Conservation (phyloP, 2,888 invertebrate genomes). For the Archaeoteleia sp. region DNA sequence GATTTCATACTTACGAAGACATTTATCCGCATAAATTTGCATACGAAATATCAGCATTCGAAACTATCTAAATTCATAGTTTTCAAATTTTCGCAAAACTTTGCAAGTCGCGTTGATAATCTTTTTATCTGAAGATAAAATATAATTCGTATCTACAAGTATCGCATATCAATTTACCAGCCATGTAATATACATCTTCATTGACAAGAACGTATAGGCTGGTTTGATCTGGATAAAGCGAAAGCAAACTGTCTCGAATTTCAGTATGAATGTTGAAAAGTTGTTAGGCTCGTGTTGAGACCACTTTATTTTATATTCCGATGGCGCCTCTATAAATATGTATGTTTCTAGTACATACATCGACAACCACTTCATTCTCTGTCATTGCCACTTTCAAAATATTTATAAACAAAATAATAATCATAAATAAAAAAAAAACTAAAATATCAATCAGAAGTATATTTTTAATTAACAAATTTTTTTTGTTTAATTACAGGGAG, state of each 20-base stretch:
- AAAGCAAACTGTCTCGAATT: slow-evolving; percentile 31
- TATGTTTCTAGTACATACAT: slow-evolving; percentile 2
- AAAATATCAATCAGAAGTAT: too few relatives aligned
- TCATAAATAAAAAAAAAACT: too few relatives aligned
- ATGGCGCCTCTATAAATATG: slow-evolving; percentile 17
- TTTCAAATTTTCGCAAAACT: slow-evolving; percentile 5
- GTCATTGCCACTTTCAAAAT: too few relatives aligned
- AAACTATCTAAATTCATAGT: neutral
- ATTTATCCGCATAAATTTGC: slow-evolving; percentile 3
- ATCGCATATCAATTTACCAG: slow-evolving; percentile 24
- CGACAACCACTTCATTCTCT: slow-evolving; percentile 17
- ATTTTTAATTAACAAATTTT: too few relatives aligned
- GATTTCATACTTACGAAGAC: too few relatives aligned
- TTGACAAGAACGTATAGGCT: slow-evolving; percentile 19
- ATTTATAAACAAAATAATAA: too few relatives aligned
- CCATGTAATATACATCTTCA: slow-evolving; percentile 25
- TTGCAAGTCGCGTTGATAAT: slow-evolving; percentile 10
- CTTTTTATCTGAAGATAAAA: slow-evolving; percentile 10
- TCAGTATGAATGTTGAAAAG: slow-evolving; percentile 15
- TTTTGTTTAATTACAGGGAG: too few relatives aligned
- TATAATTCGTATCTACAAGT: slow-evolving; percentile 22
- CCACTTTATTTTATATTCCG: slow-evolving; percentile 9
- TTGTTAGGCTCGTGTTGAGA: slow-evolving; percentile 15
- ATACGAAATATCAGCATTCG: neutral
- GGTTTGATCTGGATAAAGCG: slow-evolving; percentile 20